Evolutionary conservation across 2,888 invertebrate species (phyloP).

Genomic region (Caenorhabditis doughertyi): DNA sequence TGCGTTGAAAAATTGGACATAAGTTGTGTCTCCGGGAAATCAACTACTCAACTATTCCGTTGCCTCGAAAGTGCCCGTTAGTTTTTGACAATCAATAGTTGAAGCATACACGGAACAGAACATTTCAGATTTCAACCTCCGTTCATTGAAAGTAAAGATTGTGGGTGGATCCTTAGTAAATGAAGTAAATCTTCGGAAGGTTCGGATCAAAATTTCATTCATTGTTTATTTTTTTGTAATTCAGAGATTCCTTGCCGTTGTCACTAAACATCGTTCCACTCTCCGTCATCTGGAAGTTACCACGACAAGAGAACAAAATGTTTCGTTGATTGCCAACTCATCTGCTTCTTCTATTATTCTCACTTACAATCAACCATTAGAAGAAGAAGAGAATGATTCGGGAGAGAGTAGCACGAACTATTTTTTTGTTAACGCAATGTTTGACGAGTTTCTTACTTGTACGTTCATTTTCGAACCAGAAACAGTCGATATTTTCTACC

Average conservation of each 20-base stretch:
- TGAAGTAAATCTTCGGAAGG: not conserved
- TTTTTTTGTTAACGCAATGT: slow-evolving; percentile 33
- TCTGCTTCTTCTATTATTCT: not conserved
- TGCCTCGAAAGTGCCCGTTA: slow-evolving; percentile 20
- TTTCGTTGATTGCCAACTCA: not conserved
- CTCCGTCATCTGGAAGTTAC: slow-evolving; percentile 45
- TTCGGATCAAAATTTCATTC: not conserved
- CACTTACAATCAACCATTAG: slow-evolving; percentile 27
- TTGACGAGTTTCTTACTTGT: slow-evolving; percentile 46
- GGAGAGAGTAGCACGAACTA: slow-evolving; percentile 24
- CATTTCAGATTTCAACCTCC: slow-evolving; percentile 22
- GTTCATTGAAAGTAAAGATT: slow-evolving; percentile 22
- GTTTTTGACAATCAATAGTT: too few species aligned
- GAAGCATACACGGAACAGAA: too few species aligned
- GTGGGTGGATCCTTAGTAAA: not conserved
- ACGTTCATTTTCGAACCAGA: slow-evolving; percentile 20
- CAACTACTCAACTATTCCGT: slow-evolving; percentile 28
- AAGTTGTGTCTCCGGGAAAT: slow-evolving; percentile 8
- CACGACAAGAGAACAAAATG: slow-evolving; percentile 41
- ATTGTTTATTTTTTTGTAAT: not conserved
- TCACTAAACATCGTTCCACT: slow-evolving; percentile 24
- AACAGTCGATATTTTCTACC: not conserved
- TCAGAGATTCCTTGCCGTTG: slow-evolving; percentile 39
- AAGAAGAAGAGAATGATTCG: not conserved
- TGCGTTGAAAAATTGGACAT: slow-evolving; percentile 37